A percentile compares a stretch with the other conserved stretches of the same genome.
phyloP scores from a whole-genome alignment of 2,888 invertebrate species.

The Amblyteles armatorius region DNA sequence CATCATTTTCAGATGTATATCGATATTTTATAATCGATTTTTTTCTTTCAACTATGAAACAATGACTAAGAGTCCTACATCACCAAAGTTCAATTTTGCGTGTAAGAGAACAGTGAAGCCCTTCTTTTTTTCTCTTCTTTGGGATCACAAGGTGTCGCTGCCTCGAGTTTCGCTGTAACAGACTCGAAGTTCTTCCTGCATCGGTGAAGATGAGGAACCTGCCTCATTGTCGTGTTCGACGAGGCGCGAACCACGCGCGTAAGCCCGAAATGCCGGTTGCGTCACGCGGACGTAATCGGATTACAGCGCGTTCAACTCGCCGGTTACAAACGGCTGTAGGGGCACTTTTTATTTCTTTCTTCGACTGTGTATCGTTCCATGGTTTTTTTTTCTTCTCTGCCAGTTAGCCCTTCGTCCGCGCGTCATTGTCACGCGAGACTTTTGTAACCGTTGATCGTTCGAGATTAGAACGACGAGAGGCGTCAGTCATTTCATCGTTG shows the following conservation, averaged over 20 bases:
- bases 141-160: background rate
- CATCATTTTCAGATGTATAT: background rate
- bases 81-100: background rate
- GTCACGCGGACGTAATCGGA: slow-evolving; percentile 68
- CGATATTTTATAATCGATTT: background rate
- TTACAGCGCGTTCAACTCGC: slow-evolving; percentile 65
- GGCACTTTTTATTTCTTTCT: slow-evolving; percentile 44
- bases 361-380: slow-evolving; percentile 42
- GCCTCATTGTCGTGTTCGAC: slow-evolving; percentile 5
- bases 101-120: background rate
- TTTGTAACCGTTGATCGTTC: slow-evolving; percentile 44
- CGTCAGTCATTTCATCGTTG: slow-evolving; percentile 38
- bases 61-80: slow-evolving; percentile 28
- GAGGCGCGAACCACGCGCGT: slow-evolving; percentile 33
- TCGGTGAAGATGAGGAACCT: slow-evolving; percentile 13
- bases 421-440: slow-evolving; percentile 17
- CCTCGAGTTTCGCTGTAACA: background rate
- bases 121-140: background rate
- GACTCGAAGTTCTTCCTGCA: background rate
- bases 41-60: background rate
- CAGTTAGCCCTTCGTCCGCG: background rate
- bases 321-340: slow-evolving; percentile 59
- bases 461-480: slow-evolving; percentile 58
- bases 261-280: slow-evolving; percentile 57
- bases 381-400: slow-evolving; percentile 10